Percentiles rank a stretch among this genome's conserved stretches.
Conservation (phyloP, 2,113 vertebrate species). For the Geococcyx californianus region DNA sequence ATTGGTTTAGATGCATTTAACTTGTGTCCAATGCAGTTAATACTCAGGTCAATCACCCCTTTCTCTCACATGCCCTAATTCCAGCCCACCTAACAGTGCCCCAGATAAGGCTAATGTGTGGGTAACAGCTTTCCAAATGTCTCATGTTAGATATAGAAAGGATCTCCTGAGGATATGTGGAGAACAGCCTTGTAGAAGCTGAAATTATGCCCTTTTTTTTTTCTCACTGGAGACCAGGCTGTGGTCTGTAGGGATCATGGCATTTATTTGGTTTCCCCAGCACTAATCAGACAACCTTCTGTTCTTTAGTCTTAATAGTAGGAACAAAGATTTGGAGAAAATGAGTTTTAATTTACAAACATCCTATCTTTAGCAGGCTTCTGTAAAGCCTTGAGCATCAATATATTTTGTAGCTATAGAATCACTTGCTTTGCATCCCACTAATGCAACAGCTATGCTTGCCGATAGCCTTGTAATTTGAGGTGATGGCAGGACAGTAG, state of each 20-base stretch:
- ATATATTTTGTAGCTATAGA: background rate
- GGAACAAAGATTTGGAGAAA: background rate
- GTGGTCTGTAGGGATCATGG: accelerated
- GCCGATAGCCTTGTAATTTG: background rate
- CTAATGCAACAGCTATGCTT: background rate
- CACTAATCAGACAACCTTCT: background rate
- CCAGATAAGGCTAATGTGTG: background rate
- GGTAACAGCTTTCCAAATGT: background rate
- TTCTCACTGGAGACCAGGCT: background rate
- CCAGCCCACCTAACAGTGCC: too few relatives aligned
- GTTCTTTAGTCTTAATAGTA: background rate
- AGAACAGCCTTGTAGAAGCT: background rate
- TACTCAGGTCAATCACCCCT: background rate
- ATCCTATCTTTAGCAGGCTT: background rate
- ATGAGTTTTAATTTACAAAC: background rate
- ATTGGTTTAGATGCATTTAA: background rate
- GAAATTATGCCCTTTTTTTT: background rate
- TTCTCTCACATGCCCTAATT: accelerated
- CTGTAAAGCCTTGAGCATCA: background rate
- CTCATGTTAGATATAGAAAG: background rate
- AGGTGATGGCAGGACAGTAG: background rate
- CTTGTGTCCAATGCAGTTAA: background rate
- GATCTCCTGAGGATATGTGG: background rate
- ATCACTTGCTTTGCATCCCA: background rate
- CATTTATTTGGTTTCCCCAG: background rate